Evolutionary conservation across 2,888 invertebrate genomes (phyloP), one percentile per base, ranked within the genome.

Genomic region (Drosophila prostipennis): DNA sequence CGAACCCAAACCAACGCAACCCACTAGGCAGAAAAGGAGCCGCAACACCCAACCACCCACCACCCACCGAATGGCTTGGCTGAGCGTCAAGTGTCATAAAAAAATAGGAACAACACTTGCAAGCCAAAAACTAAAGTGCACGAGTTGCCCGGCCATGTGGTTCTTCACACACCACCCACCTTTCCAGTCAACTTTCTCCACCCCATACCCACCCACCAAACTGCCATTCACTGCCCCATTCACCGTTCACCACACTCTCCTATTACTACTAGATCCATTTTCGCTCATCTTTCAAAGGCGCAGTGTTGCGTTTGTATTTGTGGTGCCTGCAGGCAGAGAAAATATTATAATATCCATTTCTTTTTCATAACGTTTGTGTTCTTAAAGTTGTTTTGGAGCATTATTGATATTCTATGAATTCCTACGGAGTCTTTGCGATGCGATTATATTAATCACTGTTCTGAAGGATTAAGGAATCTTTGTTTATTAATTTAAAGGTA

Each of bases 71-170:
- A 76, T 78, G 78, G 72, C 71, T 73, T 81, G 82, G 84, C 87
- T 72, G 58, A 68, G 82, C 85, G 82, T 83, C 82, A 83, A 83
- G 82, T 87, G 78, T 82, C 87, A 85, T 83, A 87, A 87, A 87
- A 87, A 87, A 84, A 77, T 61, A 72, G 70, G 63, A 70, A 58
- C 74, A 81, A 82, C 85, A 85, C 82, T 87, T 82, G 85, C 87
- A 87, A 82, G 75, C 87, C 85, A 74, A 83, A 87, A 86, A 80
- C 74, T 80, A 80, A 84, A 81, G 81, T 87, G 87, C 87, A 87
- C 79, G 82, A 74, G 68, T 68, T 63, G 61, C 34, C 57, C 34
- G 46, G 74, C 74, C 83, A 84, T 80, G 81, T 80, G 80, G 70
- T 32, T n/a, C 61, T 63, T 63, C 46, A 61, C 61, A 63, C 61